Evolutionary conservation across 2,888 invertebrate genomes (phyloP).

Genomic region (Protodeltote pygarga): DNA sequence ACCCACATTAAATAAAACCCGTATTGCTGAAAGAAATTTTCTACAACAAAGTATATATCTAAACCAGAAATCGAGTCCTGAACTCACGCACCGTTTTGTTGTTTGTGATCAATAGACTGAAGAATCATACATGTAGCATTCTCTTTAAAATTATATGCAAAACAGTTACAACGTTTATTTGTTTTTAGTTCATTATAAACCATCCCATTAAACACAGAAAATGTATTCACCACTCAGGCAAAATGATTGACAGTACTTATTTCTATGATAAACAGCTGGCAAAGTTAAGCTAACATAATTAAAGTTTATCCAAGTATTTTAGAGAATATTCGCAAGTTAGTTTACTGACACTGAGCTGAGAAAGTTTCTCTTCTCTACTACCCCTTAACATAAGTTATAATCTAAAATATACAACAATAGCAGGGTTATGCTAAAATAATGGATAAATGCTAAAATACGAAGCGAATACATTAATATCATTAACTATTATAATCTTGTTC

Average conservation of each 20-base stretch:
- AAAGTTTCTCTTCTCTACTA: conserved; percentile 46
- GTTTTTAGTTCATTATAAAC: not conserved
- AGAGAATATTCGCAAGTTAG: conserved; percentile 41
- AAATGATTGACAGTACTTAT: conserved; percentile 59
- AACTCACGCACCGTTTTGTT: too few relatives aligned
- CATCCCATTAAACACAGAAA: not conserved
- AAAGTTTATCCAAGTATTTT: conserved; percentile 54
- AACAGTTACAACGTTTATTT: too few relatives aligned
- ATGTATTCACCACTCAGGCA: conserved; percentile 19
- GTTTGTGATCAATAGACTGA: too few relatives aligned
- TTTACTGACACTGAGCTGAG: conserved; percentile 25
- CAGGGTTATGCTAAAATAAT: not conserved
- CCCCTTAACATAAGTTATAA: conserved; percentile 50
- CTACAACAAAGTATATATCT: too few relatives aligned
- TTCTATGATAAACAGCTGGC: conserved; percentile 61
- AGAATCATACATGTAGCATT: too few relatives aligned
- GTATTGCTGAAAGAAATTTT: too few relatives aligned
- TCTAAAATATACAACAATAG: conserved; percentile 43
- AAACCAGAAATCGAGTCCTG: too few relatives aligned
- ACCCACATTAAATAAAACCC: too few relatives aligned
- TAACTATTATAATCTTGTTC: too few relatives aligned
- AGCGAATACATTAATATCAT: not conserved
- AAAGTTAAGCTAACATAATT: conserved; percentile 52
- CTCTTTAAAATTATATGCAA: too few relatives aligned
- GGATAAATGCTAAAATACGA: not conserved